Evolutionary conservation across 1,140 invertebrate genomes (phyloP).

Genomic region (Campoletis sonorensis): DNA sequence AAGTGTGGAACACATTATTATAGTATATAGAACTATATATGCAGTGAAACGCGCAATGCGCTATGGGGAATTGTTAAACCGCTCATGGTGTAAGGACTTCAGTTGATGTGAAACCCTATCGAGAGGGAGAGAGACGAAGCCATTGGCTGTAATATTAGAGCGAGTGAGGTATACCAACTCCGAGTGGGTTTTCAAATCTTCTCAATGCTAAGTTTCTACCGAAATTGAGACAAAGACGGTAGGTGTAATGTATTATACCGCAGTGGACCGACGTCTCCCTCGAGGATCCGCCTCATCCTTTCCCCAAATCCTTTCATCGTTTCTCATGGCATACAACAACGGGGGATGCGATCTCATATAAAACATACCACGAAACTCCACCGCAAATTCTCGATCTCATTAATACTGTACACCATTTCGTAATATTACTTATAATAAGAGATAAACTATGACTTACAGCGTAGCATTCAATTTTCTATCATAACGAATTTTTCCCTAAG

Average conservation of each 20-base stretch:
- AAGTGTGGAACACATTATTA: conserved; percentile 1
- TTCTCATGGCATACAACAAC: neutral
- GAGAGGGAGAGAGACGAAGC: neutral
- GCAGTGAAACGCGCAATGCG: conserved; percentile 12
- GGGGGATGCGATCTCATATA: neutral
- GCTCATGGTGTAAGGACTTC: neutral
- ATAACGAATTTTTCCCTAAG: too few relatives aligned
- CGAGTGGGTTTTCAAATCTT: conserved; percentile 13
- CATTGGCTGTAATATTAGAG: neutral
- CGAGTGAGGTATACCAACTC: neutral
- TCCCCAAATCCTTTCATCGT: neutral
- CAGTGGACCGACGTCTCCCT: conserved; percentile 45
- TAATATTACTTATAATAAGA: too few relatives aligned
- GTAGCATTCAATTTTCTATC: too few relatives aligned
- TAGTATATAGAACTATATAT: neutral
- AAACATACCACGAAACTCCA: neutral
- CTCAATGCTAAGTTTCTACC: conserved; percentile 13
- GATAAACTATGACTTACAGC: too few relatives aligned
- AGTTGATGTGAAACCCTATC: conserved; percentile 8
- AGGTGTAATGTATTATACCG: conserved; percentile 50
- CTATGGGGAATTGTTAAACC: neutral
- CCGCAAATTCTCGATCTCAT: neutral
- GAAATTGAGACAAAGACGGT: conserved; percentile 49
- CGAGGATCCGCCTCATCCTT: conserved; percentile 31
- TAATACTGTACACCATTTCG: neutral